Evolutionary conservation across 92 coral and sea anemone genomes (phyloP), one percentile per base, ranked within the genome.

Genomic region (Zoanthus solanderi): DNA sequence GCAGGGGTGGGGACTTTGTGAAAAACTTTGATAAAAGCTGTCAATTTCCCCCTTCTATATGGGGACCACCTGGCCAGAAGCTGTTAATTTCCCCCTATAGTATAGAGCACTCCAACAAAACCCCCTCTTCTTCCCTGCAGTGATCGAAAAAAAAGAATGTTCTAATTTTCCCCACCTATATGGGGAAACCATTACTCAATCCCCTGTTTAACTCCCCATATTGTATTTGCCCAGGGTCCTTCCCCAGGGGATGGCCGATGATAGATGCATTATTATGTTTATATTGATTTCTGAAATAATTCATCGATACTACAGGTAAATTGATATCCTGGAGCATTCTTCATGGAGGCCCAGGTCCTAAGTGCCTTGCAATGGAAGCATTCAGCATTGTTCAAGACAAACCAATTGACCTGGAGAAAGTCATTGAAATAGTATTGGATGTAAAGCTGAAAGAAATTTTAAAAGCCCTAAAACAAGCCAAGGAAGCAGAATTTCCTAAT

Each of bases 341-440:
- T 23, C 90, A 87, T 57, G 86, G 87, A 14, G 87, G 91, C 72
- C 56, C 87, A 31, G 91, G 91, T 42, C 91, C 87, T 50, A 88
- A 88, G 87, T 88, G 91, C 75, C 82, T 88, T 32, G 79, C 87
- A 52, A 56, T 47, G 74, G 91, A 88, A 60, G 91, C 87, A 34
- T 80, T 63, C 91, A 79, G 87, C 74, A 52, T 80, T 60, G 71
- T 69, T 65, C 78, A 88, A 56, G 87, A 73, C 60, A 81, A 57
- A 54, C 87, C 87, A 72, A 30, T 54, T 46, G 88, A 88, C 58
- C 60, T 72, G 83, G 53, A 69, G 54, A 37, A 81, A 83, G 91
- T 63, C n/a, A 88, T 88, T 66, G 84, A 88, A 73, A 52, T 72
- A 10, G 77, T 88, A 58, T 81, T 65, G 42, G 91, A 88, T 83